Evolutionary conservation across 2,888 invertebrate species (phyloP).

Genomic region (Rhabditoides inermis): DNA sequence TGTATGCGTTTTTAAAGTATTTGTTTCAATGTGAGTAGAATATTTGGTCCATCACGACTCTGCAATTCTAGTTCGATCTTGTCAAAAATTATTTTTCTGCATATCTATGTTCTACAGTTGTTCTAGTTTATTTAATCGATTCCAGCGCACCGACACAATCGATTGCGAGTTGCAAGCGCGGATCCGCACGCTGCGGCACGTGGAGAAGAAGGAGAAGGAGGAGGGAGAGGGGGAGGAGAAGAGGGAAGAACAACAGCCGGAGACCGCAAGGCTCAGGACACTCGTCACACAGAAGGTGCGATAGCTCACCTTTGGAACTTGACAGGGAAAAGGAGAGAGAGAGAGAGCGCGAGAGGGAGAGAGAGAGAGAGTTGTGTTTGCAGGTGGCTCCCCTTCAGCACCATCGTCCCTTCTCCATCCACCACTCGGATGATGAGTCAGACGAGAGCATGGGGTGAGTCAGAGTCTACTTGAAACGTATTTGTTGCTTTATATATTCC

Average conservation of each 20-base stretch:
- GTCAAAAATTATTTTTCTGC: too few species aligned
- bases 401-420: slow-evolving; percentile 48
- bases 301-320: background rate
- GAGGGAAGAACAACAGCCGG: slow-evolving; percentile 12
- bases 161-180: slow-evolving; percentile 36
- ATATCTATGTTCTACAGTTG: too few species aligned
- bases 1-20: too few species aligned
- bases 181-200: slow-evolving; percentile 41
- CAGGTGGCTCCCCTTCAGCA: slow-evolving; percentile 49
- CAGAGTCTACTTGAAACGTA: too few species aligned
- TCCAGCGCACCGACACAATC: too few species aligned
- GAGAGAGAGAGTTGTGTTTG: background rate
- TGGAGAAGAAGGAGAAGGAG: slow-evolving; percentile 12
- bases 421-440: slow-evolving; percentile 15
- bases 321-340: background rate
- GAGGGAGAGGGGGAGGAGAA: slow-evolving; percentile 10
- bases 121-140: too few species aligned
- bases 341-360: background rate
- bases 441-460: background rate
- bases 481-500: too few species aligned
- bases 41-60: too few species aligned
- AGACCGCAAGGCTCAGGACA: slow-evolving; percentile 40
- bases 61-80: too few species aligned
- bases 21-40: too few species aligned
- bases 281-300: slow-evolving; percentile 46